Percentiles rank a stretch among this genome's conserved stretches.
phyloP scores from a whole-genome alignment of 2,113 vertebrate genomes.

The Sylvietta virens region DNA sequence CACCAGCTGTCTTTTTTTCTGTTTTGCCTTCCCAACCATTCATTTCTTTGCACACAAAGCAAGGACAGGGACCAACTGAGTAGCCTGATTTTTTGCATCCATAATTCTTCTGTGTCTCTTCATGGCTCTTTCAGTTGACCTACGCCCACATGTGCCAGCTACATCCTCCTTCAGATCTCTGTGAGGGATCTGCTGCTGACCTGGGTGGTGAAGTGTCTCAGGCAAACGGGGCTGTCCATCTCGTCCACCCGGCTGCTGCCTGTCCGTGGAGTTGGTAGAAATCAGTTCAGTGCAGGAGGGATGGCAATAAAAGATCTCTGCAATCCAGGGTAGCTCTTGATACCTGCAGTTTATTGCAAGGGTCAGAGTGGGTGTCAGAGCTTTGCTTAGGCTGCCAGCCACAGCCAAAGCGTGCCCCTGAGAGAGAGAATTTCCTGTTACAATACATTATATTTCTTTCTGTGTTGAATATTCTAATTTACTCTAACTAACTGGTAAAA shows the following conservation, averaged over 20 bases:
- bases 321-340: too few species aligned
- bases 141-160: accelerated
- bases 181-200: neutral
- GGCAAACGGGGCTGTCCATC: neutral
- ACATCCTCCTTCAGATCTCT: neutral
- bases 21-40: neutral
- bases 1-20: neutral
- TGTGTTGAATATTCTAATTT: too few species aligned
- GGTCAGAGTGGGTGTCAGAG: too few species aligned
- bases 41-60: neutral
- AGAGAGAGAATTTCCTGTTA: too few species aligned
- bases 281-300: too few species aligned
- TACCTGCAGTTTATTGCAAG: too few species aligned
- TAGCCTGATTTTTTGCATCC: neutral
- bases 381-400: too few species aligned
- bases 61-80: neutral
- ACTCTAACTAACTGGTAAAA: too few species aligned
- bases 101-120: neutral
- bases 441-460: too few species aligned
- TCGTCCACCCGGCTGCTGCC: neutral
- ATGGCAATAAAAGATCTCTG: too few species aligned
- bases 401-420: too few species aligned
- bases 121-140: neutral
- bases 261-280: neutral
- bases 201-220: neutral